Evolutionary conservation across 2,113 vertebrate genomes (phyloP), one percentile per base, ranked within the genome.

Genomic region (Danio rerio): DNA sequence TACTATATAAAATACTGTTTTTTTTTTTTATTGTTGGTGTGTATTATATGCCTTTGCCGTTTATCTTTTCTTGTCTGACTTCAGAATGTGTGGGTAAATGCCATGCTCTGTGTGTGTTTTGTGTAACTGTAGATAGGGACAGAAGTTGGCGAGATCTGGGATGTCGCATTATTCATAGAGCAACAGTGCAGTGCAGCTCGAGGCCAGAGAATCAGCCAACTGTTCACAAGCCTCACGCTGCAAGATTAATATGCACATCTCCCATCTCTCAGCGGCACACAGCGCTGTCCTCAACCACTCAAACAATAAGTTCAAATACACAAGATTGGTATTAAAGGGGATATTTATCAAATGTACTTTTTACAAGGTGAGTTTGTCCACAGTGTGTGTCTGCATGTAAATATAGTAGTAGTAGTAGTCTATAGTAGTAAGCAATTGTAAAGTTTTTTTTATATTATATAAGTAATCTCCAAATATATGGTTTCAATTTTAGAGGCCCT

Each of bases 121-220:
- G 80, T 75, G 70, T 77, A 20, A 70, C 61, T 68, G 2, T 50
- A 45, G 45, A 55, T 80, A 45, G 63, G 43, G 43, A 50, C 81
- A 11, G 81, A 63, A 86, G 75, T 56, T 84, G 80, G 76, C 68
- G 49, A 65, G 73, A 72, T 78, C 63, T 81, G 50, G 75, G n/a
- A 72, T 65, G 72, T 66, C 65, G 18, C 71, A 80, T 84, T 86
- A 84, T 83, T 84, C 80, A 84, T 53, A 43, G 61, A 75, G 84
- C 80, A 84, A 84, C 77, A 70, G 71, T 86, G 83, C 77, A 73
- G 42, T 77, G 65, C 56, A 63, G 77, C 77, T 74, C 50, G 75
- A 80, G 76, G 76, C 65, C 55, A 52, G 59, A 78, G 66, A 53
- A 40, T 52, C 68, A 84, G 79, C 47, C 63, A 81, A 87, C 75